Percentiles rank a stretch among this genome's conserved stretches.
phyloP scores from a whole-genome alignment of 1,140 invertebrate genomes.

The Cyrtorhinus lividipennis region DNA sequence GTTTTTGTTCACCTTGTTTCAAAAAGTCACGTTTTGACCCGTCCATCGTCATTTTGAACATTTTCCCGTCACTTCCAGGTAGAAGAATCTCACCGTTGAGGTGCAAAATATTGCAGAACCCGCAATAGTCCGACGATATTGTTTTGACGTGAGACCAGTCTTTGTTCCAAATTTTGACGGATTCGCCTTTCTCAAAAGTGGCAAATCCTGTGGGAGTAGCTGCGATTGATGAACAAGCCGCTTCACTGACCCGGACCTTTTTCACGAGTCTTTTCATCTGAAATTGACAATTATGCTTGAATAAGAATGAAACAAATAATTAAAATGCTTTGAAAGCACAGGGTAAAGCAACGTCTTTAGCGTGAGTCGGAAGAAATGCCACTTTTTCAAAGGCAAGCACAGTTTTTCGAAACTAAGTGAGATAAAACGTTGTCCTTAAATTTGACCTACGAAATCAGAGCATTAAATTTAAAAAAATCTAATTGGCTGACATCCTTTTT shows the following conservation, averaged over 20 bases:
- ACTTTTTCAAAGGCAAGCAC: background rate
- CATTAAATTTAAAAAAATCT: too few species aligned
- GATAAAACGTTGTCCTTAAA: too few species aligned
- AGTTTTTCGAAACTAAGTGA: too few species aligned
- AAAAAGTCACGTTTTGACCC: conserved; percentile 32
- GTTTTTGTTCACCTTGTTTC: conserved; percentile 30
- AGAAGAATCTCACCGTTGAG: conserved; percentile 46
- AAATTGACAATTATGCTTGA: too few species aligned
- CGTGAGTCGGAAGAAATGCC: background rate
- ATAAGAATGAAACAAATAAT: background rate
- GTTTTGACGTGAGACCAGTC: conserved; percentile 40
- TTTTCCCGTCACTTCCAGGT: conserved; percentile 44
- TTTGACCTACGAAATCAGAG: too few species aligned
- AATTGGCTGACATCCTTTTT: too few species aligned
- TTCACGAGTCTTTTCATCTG: conserved; percentile 19
- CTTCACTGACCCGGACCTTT: background rate
- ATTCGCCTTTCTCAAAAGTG: conserved; percentile 52
- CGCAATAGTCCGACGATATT: conserved; percentile 41
- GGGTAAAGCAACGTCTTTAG: background rate
- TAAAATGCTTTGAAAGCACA: background rate
- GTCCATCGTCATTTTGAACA: conserved; percentile 43
- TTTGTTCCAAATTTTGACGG: conserved; percentile 43
- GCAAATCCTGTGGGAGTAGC: conserved; percentile 34
- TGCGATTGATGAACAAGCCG: conserved; percentile 9
- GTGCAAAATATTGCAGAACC: conserved; percentile 45